Percentiles rank a stretch among this genome's conserved stretches.
phyloP scores from a whole-genome alignment of 2,797 vertebrate species.

The Sebastes steindachneri region DNA sequence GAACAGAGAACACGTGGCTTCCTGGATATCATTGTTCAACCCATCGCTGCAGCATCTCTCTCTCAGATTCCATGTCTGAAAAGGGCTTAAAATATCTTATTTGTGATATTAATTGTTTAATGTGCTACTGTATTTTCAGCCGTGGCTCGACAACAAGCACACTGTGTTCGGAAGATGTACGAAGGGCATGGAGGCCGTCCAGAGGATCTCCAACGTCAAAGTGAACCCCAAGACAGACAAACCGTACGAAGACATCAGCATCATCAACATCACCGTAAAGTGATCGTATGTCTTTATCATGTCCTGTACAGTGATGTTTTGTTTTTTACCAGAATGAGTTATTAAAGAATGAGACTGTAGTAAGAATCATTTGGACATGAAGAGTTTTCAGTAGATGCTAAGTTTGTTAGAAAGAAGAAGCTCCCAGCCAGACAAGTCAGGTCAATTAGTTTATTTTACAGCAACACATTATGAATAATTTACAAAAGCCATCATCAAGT shows the following conservation, averaged over 20 bases:
- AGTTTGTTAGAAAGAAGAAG: neutral
- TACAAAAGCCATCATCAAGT: conserved; percentile 80
- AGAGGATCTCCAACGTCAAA: conserved; percentile 97
- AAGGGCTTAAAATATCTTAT: neutral
- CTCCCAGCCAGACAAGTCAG: neutral
- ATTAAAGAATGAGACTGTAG: conserved; percentile 46
- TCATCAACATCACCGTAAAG: conserved; percentile 98
- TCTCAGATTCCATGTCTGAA: neutral
- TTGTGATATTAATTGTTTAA: neutral
- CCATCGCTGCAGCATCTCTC: neutral
- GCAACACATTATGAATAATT: conserved; percentile 77
- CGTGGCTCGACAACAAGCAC: conserved; percentile 99
- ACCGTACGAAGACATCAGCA: conserved; percentile 97
- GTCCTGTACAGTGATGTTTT: conserved; percentile 48
- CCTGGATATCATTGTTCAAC: neutral
- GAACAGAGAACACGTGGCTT: neutral
- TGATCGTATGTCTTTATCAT: conserved; percentile 57
- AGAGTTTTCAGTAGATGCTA: neutral
- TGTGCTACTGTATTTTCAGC: conserved; percentile 73
- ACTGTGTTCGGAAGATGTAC: conserved; percentile 95
- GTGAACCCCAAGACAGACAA: conserved; percentile 99
- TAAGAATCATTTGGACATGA: neutral
- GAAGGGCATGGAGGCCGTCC: conserved; percentile 99
- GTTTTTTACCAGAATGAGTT: conserved; percentile 35
- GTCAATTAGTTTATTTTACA: conserved; percentile 78